Percentiles rank a stretch among this genome's conserved stretches.
Evolutionary conservation across 2,888 invertebrate species (phyloP).

Genomic region (Allygus modestus): DNA sequence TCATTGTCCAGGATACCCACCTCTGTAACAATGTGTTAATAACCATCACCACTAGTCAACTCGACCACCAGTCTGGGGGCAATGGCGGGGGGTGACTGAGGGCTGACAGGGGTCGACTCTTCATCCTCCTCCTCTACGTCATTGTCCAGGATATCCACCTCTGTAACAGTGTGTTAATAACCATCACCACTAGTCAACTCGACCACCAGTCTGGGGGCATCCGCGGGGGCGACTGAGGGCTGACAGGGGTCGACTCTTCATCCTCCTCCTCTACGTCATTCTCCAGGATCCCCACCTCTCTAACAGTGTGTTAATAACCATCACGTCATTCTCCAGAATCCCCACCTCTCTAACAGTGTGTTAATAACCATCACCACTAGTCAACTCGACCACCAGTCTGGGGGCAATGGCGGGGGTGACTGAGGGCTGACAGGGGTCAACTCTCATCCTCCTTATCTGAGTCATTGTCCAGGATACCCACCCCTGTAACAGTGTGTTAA

Average conservation of each 20-base stretch:
- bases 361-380: no score
- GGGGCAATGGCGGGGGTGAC: slow-evolving; percentile 71
- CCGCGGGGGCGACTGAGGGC: slow-evolving; percentile 71
- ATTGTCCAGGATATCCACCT: slow-evolving; percentile 58
- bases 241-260: slow-evolving; percentile 80
- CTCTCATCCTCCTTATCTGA: slow-evolving; percentile 76
- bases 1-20: slow-evolving; percentile 63
- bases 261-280: slow-evolving; percentile 73
- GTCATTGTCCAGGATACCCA: slow-evolving; percentile 63
- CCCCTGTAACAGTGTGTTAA: slow-evolving; percentile 19
- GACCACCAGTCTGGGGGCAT: slow-evolving; percentile 66
- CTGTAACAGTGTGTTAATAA: not conserved
- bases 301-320: slow-evolving; percentile 56
- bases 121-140: slow-evolving; percentile 75
- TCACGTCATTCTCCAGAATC: slow-evolving; percentile 65
- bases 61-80: slow-evolving; percentile 65
- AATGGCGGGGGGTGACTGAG: slow-evolving; percentile 67
- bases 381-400: slow-evolving; percentile 64
- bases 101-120: slow-evolving; percentile 79
- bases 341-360: slow-evolving; percentile 8
- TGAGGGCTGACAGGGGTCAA: slow-evolving; percentile 78
- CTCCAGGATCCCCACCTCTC: slow-evolving; percentile 49
- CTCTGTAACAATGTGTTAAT: not conserved
- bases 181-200: no score
- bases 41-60: no score